Evolutionary conservation across 2,113 vertebrate species (phyloP).

Genomic region (Barbus barbus): DNA sequence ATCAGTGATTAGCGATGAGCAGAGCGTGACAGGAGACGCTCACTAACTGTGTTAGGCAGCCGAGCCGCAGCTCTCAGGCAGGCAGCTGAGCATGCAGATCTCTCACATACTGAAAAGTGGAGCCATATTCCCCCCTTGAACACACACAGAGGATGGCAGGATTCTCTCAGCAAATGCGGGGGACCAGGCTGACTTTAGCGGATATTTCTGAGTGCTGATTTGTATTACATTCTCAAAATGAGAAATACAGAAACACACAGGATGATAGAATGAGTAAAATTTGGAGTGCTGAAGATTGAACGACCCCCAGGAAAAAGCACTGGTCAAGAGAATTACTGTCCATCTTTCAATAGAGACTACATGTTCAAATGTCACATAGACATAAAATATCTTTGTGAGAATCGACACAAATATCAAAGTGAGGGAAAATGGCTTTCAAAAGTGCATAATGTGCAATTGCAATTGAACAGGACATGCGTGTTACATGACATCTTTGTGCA

Average conservation of each 20-base stretch:
- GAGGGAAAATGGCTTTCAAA: constrained; percentile 94
- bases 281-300: not conserved
- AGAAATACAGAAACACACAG: not conserved
- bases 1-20: constrained; percentile 67
- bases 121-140: constrained; percentile 93
- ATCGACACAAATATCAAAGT: constrained; percentile 66
- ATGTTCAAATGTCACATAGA: constrained; percentile 62
- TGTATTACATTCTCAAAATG: not conserved
- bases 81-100: constrained; percentile 93
- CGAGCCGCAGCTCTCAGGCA: constrained; percentile 84
- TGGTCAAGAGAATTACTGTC: constrained; percentile 70
- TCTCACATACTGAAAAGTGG: constrained; percentile 83
- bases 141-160: constrained; percentile 62
- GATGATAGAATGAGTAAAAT: not conserved
- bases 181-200: constrained; percentile 18
- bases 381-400: constrained; percentile 63
- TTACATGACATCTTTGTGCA: constrained; percentile 79
- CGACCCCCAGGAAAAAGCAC: constrained; percentile 44
- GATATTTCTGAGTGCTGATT: not conserved
- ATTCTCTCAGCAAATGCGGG: constrained; percentile 71
- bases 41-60: constrained; percentile 79
- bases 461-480: constrained; percentile 84
- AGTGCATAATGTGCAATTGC: constrained; percentile 83
- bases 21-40: constrained; percentile 71
- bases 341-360: constrained; percentile 30